Conservation (phyloP, 2,888 invertebrate species). For the Mimumesa dahlbomi region DNA sequence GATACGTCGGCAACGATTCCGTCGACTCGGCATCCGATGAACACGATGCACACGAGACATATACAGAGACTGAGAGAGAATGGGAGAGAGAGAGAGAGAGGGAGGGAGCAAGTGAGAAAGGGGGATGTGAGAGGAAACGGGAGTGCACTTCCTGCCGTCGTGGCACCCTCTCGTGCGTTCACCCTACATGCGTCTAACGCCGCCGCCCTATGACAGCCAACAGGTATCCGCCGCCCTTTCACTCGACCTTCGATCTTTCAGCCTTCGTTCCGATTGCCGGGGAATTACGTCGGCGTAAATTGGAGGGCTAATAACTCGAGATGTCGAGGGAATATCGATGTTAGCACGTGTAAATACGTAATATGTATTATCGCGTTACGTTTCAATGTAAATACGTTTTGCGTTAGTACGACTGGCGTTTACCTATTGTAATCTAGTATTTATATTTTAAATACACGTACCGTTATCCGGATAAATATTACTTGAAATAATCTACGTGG, state of each 20-base stretch:
- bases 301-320: neutral
- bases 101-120: too few species aligned
- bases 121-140: neutral
- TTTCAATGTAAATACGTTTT: too few species aligned
- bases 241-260: neutral
- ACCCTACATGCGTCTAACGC: neutral
- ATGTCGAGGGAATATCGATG: neutral
- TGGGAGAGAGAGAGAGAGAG: too few species aligned
- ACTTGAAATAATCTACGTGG: too few species aligned
- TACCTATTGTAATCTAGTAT: too few species aligned
- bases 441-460: too few species aligned
- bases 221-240: constrained; percentile 60
- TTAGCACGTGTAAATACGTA: too few species aligned
- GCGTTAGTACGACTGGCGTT: too few species aligned
- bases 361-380: too few species aligned
- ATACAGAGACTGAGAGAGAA: too few species aligned
- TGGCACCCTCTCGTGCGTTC: constrained; percentile 9
- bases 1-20: neutral
- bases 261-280: too few species aligned
- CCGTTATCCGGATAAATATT: too few species aligned
- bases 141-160: constrained; percentile 6
- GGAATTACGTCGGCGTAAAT: neutral
- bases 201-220: constrained; percentile 57
- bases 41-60: neutral
- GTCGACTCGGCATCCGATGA: neutral